Base-by-base conservation (phyloP, 2,113 vertebrate species). In the Tetrax tetrax region DNA sequence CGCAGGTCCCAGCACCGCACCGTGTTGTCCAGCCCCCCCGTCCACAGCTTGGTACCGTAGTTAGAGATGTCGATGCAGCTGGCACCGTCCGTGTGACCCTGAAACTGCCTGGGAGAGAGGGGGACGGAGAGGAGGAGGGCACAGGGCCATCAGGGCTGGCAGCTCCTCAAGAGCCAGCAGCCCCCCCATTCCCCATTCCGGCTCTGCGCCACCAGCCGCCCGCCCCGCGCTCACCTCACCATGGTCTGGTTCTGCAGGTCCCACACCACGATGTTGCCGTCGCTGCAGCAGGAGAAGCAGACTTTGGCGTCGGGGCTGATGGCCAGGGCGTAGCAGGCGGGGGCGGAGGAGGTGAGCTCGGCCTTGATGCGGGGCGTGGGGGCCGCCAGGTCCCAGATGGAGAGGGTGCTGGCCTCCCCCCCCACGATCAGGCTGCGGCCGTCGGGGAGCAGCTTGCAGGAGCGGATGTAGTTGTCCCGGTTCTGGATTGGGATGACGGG, bases 211-310 rank as follows among this genome's bases (percentile, higher is more conserved):
- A 43, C 23, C 41, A 59, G 97, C 96, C 1, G 78, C 97, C 24
- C 95, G 96, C 88, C 95, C 89, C 91, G 19, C 37, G 95, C 97
- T 97, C 97, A 98, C 5, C 98, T 97, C 0, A 98, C 98, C 59
- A 98, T 57, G 4, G 97, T 98, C 33, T 98, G 97, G 17, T 96
- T 98, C 27, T 96, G 97, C 37, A 96, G 96, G 2, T 98, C 97
- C 0, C 97, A 97, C 45, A 43, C 41, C 41, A 98, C 94, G 47
- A 98, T 98, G 97, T 98, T 99, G 63, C 98, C 98, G 6, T 99
- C 98, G 7, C 98, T 98, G 98, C 98, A 99, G 98, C 98, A 99
- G 90, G 98, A 99, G 96, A 99, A 99, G 98, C 98, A 99, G 93
- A 99, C 98, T 89, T 99, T 99, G 97, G 98, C 98, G 45, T 99